Base-by-base conservation (phyloP, 37 sponge, comb jelly and placozoan species). In the Chondrilla cf. caribensis region DNA sequence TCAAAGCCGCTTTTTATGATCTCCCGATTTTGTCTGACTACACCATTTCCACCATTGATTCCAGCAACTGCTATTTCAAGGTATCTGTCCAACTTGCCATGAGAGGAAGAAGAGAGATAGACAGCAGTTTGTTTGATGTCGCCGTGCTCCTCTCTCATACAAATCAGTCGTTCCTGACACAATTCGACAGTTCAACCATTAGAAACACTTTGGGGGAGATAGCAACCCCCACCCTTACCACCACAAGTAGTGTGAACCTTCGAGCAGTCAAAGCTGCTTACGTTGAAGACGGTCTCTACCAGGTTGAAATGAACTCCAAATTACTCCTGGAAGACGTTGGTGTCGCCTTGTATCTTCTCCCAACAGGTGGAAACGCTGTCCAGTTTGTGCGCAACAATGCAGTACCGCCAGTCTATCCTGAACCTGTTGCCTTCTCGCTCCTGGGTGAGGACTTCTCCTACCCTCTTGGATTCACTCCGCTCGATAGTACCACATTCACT, bases 401-500 rank as follows among this genome's bases (percentile, higher is more conserved):
- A 36, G 44, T 73, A n/a, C 76, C 76, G 1, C 43, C 41, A 40
- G 18, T 2, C 25, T 73, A 42, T 24, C 76, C 76, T 21, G 76
- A 73, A 43, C 2, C 44, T 15, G 21, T 37, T 43, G 25, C 15
- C 15, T 37, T 73, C 38, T 38, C 76, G 22, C n/a, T 73, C n/a
- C 24, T 73, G 21, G n/a, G 38, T 43, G 25, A 39, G 25, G 76
- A 22, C 0, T n/a, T 88, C 65, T 25, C 43, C 15, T 76, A 33
- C 41, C 39, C 79, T 15, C 58, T 86, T 31, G 92, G 88, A 26
- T 87, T 91, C 58, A 70, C 44, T 33, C 86, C 92, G 22, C 38
- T 92, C 25, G 1, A 39, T 2, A 44, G 36, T 0, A 75, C 86
- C 65, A 71, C 82, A 38, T 81, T 84, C 55, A 79, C 54, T 8